Base-by-base conservation (phyloP, 2,888 invertebrate genomes). In the Pogonocherus hispidulus region DNA sequence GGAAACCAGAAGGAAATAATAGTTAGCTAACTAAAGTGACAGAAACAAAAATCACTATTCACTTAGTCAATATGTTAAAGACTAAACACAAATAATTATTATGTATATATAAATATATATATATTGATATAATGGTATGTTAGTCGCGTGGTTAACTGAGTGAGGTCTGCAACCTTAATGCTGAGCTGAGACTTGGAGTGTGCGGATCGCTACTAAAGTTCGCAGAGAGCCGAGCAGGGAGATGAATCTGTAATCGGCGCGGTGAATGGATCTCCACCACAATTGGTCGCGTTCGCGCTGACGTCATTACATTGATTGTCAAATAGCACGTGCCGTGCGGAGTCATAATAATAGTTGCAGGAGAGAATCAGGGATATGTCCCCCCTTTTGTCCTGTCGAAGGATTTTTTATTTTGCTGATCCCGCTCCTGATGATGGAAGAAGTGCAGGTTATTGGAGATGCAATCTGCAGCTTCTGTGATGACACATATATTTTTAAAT, bases 301-400 rank as follows among this genome's bases (percentile, higher is more conserved):
- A 92, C 92, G 92, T 92, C 92, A 92, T 89, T 83, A 89, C 90
- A 91, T 91, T 90, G 91, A 89, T 89, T 91, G 89, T 89, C 88
- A 85, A 86, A 84, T 84, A 84, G 87, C 87, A 88, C 88, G 87
- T 88, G 86, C 83, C 84, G 81, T 79, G 80, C 80, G 80, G 81
- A 78, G 80, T 79, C 79, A 81, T 80, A 80, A 80, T 76, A 73
- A 79, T 78, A 76, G 75, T 80, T 78, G 78, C 80, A 78, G 76
- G 78, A 78, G 78, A 78, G 51, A 51, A 62, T 62, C 62, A 62
- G 62, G 62, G 62, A 62, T 62, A 62, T 22, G 4, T 51, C 51
- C 51, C 62, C 62, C 62, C 62, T 51, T 59, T 62, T 62, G 62
- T 62, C 51, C 51, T 62, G 62, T 23, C 27, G 62, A 51, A 51